A percentile compares a stretch with the other conserved stretches of the same genome.
Conservation (phyloP, 2,797 vertebrate genomes). For the Podarcis lilfordi region DNA sequence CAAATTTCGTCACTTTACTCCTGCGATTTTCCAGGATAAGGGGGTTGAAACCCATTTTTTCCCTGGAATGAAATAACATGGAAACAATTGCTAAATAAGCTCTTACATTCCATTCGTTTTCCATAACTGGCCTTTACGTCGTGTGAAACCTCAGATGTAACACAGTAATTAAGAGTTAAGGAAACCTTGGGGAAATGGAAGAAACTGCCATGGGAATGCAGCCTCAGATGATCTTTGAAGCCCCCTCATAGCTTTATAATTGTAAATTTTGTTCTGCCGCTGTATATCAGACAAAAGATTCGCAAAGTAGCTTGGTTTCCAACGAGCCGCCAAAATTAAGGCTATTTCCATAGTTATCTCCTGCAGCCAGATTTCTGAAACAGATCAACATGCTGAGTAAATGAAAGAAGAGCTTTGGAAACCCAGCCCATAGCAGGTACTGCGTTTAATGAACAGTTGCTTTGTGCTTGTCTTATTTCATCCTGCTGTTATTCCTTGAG, state of each 20-base stretch:
- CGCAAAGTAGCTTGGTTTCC: conserved; percentile 7
- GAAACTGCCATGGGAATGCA: no score
- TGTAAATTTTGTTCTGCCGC: neutral
- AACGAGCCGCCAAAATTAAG: neutral
- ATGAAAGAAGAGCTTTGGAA: conserved; percentile 18
- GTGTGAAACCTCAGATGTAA: no score
- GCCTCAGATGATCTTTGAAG: neutral
- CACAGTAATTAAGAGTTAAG: no score
- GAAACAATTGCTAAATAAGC: no score
- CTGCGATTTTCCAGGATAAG: no score
- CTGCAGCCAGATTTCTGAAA: conserved; percentile 30
- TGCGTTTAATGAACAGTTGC: conserved; percentile 6
- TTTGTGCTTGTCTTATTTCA: conserved; percentile 23
- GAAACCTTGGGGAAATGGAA: no score
- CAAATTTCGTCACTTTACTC: no score
- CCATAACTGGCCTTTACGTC: no score
- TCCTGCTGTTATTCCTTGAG: conserved; percentile 23
- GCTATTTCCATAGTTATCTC: conserved; percentile 1
- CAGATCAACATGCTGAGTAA: conserved; percentile 17
- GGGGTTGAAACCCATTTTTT: rapidly evolving
- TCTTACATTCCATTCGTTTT: no score
- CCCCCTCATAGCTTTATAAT: neutral
- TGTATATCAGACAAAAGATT: neutral
- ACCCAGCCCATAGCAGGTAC: conserved; percentile 9
- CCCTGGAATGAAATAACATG: no score